Percentiles rank a stretch among this genome's conserved stretches.
phyloP scores from a whole-genome alignment of 2,113 vertebrate genomes.

The Tretioscincus oriximinensis region DNA sequence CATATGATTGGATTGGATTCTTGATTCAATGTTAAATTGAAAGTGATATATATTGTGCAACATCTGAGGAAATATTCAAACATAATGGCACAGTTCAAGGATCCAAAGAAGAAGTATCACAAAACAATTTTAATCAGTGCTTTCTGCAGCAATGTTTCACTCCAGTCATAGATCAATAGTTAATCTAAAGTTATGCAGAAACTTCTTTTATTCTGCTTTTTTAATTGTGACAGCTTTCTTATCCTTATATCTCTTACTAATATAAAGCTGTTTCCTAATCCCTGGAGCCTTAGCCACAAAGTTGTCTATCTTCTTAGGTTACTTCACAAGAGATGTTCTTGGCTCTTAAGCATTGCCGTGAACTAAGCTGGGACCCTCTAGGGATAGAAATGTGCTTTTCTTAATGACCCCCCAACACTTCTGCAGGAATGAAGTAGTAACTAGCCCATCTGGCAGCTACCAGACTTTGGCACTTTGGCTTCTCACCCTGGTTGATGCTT shows the following conservation, averaged over 20 bases:
- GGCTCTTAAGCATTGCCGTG: background rate
- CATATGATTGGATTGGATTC: too few relatives aligned
- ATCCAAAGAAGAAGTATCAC: background rate
- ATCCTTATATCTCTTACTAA: background rate
- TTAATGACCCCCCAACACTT: background rate
- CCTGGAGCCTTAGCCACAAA: background rate
- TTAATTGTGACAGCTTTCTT: background rate
- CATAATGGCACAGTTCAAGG: background rate
- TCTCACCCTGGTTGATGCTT: background rate
- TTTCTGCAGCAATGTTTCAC: background rate
- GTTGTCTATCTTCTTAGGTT: background rate
- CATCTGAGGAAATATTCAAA: background rate
- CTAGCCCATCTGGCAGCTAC: background rate
- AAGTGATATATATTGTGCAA: too few relatives aligned
- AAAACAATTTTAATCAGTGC: background rate
- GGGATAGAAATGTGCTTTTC: background rate
- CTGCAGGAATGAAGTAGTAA: background rate
- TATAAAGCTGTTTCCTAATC: conserved; percentile 8
- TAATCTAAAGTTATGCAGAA: background rate
- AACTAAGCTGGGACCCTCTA: background rate
- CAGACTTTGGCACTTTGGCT: background rate
- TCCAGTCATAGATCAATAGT: background rate
- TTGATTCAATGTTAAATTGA: too few relatives aligned
- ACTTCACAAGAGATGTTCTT: conserved; percentile 1
- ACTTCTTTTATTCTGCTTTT: background rate